phyloP scores from a whole-genome alignment of 2,113 vertebrate species.

The Dipodomys ordii region DNA sequence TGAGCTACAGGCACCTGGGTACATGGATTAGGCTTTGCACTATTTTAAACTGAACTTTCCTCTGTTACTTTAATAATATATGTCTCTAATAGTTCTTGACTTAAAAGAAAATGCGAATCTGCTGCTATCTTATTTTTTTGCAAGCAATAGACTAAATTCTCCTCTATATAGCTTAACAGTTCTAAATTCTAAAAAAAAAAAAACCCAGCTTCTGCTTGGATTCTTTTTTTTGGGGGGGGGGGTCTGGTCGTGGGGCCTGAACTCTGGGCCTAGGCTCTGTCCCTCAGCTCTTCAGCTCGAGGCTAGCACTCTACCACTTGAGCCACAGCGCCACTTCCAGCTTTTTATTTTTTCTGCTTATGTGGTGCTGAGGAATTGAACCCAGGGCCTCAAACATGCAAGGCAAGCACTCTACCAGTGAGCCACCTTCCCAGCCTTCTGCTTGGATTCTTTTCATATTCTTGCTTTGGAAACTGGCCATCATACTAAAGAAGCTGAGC shows the following conservation, averaged over 20 bases:
- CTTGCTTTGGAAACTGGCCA: not conserved
- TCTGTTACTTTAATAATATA: not conserved
- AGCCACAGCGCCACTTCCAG: too few species aligned
- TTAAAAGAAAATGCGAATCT: not conserved
- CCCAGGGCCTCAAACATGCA: too few species aligned
- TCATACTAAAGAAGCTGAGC: not conserved
- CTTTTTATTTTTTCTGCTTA: too few species aligned
- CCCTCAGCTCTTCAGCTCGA: too few species aligned
- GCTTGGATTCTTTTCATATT: not conserved
- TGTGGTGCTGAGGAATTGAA: too few species aligned
- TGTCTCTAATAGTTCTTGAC: not conserved
- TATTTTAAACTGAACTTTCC: conserved; percentile 6
- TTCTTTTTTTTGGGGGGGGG: not conserved
- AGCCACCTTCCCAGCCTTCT: not conserved
- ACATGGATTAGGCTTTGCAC: not conserved
- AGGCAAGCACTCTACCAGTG: too few species aligned
- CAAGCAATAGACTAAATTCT: not conserved
- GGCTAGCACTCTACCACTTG: too few species aligned
- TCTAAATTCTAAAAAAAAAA: conserved; percentile 31
- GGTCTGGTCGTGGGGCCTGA: too few species aligned
- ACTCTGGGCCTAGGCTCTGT: too few species aligned
- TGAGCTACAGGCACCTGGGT: not conserved
- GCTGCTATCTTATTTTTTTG: not conserved
- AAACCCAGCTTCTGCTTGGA: not conserved
- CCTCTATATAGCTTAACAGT: not conserved